Evolutionary conservation across 53 echinoderm and acorn worm genomes (phyloP).

Genomic region (Pentamera pediparva): DNA sequence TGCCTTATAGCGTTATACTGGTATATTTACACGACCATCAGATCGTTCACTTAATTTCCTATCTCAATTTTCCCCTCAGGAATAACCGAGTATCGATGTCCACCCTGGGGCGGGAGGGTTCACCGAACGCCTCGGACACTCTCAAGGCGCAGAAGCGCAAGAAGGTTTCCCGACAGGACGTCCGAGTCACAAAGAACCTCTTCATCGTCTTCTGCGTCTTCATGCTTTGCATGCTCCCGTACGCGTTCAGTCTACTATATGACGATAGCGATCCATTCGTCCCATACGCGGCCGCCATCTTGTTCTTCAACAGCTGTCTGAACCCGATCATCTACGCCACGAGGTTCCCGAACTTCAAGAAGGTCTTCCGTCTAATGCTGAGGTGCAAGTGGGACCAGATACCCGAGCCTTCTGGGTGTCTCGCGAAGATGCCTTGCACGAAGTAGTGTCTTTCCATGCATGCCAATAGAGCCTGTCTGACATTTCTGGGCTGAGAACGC

Average conservation of each 20-base stretch:
- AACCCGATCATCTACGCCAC: slow-evolving; percentile 80
- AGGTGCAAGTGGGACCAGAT: slow-evolving; percentile 32
- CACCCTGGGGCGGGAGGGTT: neutral
- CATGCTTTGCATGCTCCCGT: slow-evolving; percentile 60
- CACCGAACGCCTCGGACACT: neutral
- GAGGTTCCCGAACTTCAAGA: slow-evolving; percentile 62
- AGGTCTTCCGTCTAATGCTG: slow-evolving; percentile 44
- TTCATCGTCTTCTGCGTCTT: slow-evolving; percentile 67
- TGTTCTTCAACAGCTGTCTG: slow-evolving; percentile 62
- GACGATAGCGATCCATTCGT: slow-evolving; percentile 54
- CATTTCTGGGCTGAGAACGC: too few species aligned
- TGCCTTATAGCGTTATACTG: too few species aligned
- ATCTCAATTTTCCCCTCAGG: neutral
- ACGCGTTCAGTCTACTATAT: slow-evolving; percentile 38
- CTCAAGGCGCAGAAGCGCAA: slow-evolving; percentile 5
- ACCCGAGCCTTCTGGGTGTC: slow-evolving; percentile 22
- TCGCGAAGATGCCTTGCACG: too few species aligned
- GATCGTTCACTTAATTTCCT: too few species aligned
- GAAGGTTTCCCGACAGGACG: slow-evolving; percentile 38
- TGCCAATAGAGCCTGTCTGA: too few species aligned
- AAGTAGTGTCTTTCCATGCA: too few species aligned
- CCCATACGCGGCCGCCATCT: slow-evolving; percentile 56
- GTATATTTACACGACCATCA: too few species aligned
- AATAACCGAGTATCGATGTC: neutral
- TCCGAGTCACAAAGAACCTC: slow-evolving; percentile 75